Evolutionary conservation across 2,888 invertebrate species (phyloP), one percentile per base, ranked within the genome.

Genomic region (Andrena camellia): DNA sequence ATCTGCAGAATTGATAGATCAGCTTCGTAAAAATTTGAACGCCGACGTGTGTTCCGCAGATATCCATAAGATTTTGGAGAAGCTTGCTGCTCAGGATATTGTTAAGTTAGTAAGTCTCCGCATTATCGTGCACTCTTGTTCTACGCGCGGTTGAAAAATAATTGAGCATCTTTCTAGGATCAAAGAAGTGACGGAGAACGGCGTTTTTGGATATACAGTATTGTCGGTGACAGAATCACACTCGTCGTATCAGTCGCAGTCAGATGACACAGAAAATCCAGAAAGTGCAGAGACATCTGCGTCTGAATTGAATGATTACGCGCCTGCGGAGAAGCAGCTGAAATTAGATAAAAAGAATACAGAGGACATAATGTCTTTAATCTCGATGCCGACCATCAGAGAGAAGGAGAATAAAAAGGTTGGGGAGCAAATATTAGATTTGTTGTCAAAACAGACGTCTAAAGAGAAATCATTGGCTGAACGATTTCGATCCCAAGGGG

Each of bases 381-480:
- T 98, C 84, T 97, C 97, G n/a, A 97, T 97, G 96, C 98, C 99
- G 0, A 98, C 99, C 0, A 98, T 98, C 20, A 96, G 98, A 91
- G 99, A 99, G 93, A 98, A 98, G 91, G 99, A 99, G 92, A 98
- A 97, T 84, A 99, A 99, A 94, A 97, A 98, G 94, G 96, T 99
- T 0, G 98, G 98, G 0, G 99, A 99, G 93, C 99, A 99, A 95
- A 99, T 99, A 75, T 95, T 98, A 90, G 98, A 98, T 91, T 94
- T 99, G 20, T 94, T 99, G 0, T 99, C 98, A 89, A 98, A 98
- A 93, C 99, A 99, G 8, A 99, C 99, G 0, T 99, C 99, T 0
- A 99, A 99, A 94, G 99, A 99, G 94, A 96, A 97, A 90, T 98
- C 98, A 0, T 94, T 99, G n/a, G 98, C 98, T 0, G 99, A 99